A percentile compares a stretch with the other conserved stretches of the same genome.
These are phyloP conservation scores for Ageneiosus marmoratus DNA, from an alignment of 2,113 vertebrate species.

Conservation along the genomic window DNA sequence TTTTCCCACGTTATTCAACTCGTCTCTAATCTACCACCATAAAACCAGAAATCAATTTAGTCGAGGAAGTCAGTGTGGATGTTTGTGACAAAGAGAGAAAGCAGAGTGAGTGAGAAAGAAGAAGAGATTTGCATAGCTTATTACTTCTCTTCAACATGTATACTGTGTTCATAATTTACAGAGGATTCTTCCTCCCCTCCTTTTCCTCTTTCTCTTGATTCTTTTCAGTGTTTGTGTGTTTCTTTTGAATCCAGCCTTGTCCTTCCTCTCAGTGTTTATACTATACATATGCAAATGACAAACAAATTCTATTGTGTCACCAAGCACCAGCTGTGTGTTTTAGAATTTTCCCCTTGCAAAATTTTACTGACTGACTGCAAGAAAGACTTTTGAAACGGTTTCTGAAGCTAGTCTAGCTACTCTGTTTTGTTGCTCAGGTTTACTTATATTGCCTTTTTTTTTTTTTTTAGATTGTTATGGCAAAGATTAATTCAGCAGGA, in stretches of 20 bases:
- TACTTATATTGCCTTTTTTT: neutral
- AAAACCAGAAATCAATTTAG: conserved; percentile 56
- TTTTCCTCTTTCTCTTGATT: conserved; percentile 15
- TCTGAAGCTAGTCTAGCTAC: neutral
- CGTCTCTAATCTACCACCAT: conserved; percentile 38
- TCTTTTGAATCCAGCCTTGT: conserved; percentile 37
- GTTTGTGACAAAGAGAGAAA: conserved; percentile 44
- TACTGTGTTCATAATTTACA: conserved; percentile 36
- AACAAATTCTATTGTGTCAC: conserved; percentile 46
- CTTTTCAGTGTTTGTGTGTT: conserved; percentile 45
- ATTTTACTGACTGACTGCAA: neutral
- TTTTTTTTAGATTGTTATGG: neutral
- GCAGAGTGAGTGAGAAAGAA: conserved; percentile 6
- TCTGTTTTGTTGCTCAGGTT: neutral
- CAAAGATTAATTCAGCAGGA: neutral
- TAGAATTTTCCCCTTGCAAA: conserved; percentile 12
- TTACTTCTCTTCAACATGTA: conserved; percentile 49
- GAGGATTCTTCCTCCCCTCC: conserved; percentile 29
- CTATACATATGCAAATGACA: conserved; percentile 58
- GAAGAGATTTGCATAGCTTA: conserved; percentile 54
- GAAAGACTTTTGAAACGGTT: conserved; percentile 29
- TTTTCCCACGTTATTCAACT: neutral
- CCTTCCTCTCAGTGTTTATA: conserved; percentile 39
- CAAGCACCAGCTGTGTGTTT: conserved; percentile 31
- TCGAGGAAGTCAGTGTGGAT: conserved; percentile 36